These are phyloP conservation scores for Pteromalus puparum DNA, from an alignment of 1,140 invertebrate species.

Conservation along the genomic window DNA sequence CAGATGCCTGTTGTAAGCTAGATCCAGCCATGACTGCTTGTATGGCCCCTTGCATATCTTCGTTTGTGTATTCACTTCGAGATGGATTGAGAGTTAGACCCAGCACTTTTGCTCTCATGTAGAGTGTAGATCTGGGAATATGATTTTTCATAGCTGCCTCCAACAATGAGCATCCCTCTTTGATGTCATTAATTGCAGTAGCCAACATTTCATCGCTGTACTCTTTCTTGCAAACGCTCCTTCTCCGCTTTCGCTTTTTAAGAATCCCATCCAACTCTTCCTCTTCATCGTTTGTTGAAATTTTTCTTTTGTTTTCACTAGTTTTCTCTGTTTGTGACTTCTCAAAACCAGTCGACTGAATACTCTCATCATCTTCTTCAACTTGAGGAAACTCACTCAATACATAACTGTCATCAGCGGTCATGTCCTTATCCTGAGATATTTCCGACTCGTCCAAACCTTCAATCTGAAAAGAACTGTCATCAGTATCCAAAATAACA, in stretches of 20 bases:
- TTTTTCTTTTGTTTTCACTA: conserved; percentile 55
- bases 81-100: conserved; percentile 70
- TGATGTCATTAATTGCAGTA: conserved; percentile 71
- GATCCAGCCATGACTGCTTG: conserved; percentile 72
- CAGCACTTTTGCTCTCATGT: conserved; percentile 72
- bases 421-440: conserved; percentile 38
- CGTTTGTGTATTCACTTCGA: conserved; percentile 72
- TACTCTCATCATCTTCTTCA: conserved; percentile 42
- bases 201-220: conserved; percentile 71
- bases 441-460: conserved; percentile 62
- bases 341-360: background rate
- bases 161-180: conserved; percentile 68
- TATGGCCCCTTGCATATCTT: conserved; percentile 73
- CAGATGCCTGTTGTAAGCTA: conserved; percentile 73
- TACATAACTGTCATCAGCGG: conserved; percentile 38
- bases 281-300: conserved; percentile 39
- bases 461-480: conserved; percentile 60
- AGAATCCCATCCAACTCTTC: conserved; percentile 42
- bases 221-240: conserved; percentile 66
- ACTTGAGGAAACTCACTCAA: conserved; percentile 27
- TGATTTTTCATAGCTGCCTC: conserved; percentile 70
- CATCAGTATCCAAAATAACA: background rate
- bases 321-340: conserved; percentile 22
- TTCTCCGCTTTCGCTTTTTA: conserved; percentile 63
- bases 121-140: conserved; percentile 74